Evolutionary conservation across 2,797 vertebrate genomes (phyloP).

Genomic region (Ptychadena robeensis): DNA sequence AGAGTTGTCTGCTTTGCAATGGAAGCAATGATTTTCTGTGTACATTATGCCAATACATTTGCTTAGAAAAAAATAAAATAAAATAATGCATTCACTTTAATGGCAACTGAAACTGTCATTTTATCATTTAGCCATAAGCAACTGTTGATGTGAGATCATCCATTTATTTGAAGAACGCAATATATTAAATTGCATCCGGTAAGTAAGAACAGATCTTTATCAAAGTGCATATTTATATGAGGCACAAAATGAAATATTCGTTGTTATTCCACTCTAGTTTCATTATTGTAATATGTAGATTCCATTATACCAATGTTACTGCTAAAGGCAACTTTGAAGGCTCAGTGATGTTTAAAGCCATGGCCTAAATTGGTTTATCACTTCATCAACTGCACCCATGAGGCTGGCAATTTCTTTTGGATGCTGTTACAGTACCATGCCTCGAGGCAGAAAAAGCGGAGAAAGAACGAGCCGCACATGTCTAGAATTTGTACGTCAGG

Average conservation of each 20-base stretch:
- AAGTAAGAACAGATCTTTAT: constrained; percentile 19
- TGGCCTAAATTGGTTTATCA: constrained; percentile 52
- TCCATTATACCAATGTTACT: constrained; percentile 29
- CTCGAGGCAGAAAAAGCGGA: constrained; percentile 11
- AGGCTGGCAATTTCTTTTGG: constrained; percentile 30
- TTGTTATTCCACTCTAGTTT: constrained; percentile 30
- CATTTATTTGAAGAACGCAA: constrained; percentile 3
- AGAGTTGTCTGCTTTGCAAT: too few species aligned
- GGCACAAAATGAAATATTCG: constrained; percentile 18
- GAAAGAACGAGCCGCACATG: neutral
- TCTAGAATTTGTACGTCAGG: constrained; percentile 4
- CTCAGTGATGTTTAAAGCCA: constrained; percentile 44
- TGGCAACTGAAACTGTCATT: constrained; percentile 2
- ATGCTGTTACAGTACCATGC: constrained; percentile 19
- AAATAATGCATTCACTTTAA: neutral
- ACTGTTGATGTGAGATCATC: neutral
- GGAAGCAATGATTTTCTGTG: too few species aligned
- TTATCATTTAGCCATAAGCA: neutral
- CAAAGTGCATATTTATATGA: constrained; percentile 33
- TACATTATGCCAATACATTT: neutral
- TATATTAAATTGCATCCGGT: constrained; percentile 20
- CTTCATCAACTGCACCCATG: constrained; percentile 50
- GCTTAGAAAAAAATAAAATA: neutral
- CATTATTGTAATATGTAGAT: constrained; percentile 45
- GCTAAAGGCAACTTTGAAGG: constrained; percentile 50